Evolutionary conservation across 2,888 invertebrate genomes (phyloP), one percentile per base, ranked within the genome.

Genomic region (Urechis unicinctus): DNA sequence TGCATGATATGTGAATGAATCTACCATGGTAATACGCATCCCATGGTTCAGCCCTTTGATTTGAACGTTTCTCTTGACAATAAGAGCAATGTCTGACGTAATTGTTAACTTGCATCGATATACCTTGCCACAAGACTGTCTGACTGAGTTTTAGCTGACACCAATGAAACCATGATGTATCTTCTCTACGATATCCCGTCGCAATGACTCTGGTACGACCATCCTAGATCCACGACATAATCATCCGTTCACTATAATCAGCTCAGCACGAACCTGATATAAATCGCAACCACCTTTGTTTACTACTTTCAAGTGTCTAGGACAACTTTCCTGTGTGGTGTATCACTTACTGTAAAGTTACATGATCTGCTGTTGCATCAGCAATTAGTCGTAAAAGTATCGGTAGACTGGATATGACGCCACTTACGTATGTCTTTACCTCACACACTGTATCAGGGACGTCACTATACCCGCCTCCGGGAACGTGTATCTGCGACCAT

Each of bases 121-220:
- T n/a, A n/a, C n/a, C n/a, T n/a, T n/a, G 62, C 61, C 63, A 65
- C 56, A 57, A 66, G 6, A 64, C 59, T 5, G 51, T 36, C 9
- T 29, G n/a, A 17, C 29, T 30, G n/a, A 52, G 52, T 31, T 46
- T 25, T 53, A 53, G 24, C n/a, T 31, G 3, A 52, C 31, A 2
- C n/a, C 47, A 46, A 6, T 24, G 36, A 65, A 64, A 9, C 64
- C 63, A 3, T 58, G 53, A 45, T 63, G 63, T 4, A 65, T n/a
- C n/a, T n/a, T n/a, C n/a, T n/a, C n/a, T n/a, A n/a, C n/a, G n/a
- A n/a, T n/a, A n/a, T n/a, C n/a, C 52, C 29, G 3, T 22, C 52
- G 31, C 49, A 61, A 21, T 3, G 41, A 5, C 28, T 46, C 4
- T 9, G 55, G 55, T 6, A 55, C 47, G 5, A 51, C 31, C 6